Evolutionary conservation across 2,797 vertebrate species (phyloP).

Genomic region (Poliocrania exsul): DNA sequence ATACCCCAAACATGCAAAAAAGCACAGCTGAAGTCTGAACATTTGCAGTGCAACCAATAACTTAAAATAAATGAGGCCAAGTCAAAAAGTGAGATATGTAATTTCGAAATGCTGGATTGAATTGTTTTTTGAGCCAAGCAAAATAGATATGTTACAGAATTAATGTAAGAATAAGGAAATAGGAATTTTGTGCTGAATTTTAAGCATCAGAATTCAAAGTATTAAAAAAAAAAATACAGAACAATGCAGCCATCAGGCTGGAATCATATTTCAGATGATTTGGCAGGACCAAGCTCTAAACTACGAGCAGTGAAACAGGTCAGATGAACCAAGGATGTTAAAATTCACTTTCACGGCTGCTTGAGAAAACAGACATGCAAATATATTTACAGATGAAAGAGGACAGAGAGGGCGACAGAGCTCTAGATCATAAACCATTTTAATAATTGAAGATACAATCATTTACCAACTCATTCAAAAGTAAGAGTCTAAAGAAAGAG

Average conservation of each 20-base stretch:
- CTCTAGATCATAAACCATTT: background rate
- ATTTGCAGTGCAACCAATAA: background rate
- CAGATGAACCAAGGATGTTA: background rate
- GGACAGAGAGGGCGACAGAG: background rate
- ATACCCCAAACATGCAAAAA: background rate
- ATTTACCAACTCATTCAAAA: background rate
- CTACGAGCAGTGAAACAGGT: background rate
- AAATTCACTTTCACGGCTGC: background rate
- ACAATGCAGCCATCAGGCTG: rapidly evolving
- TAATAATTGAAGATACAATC: background rate
- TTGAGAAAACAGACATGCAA: background rate
- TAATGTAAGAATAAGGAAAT: background rate
- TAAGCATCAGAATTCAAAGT: background rate
- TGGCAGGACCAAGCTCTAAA: background rate
- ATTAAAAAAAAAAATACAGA: background rate
- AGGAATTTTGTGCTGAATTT: background rate
- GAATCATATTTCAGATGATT: background rate
- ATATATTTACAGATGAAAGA: background rate
- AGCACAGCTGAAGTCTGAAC: background rate
- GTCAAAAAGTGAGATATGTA: background rate
- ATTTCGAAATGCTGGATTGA: background rate
- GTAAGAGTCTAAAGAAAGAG: background rate
- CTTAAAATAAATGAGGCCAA: background rate
- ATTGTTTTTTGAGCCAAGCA: background rate
- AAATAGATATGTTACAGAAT: background rate